These are phyloP conservation scores for Entomobrya multifasciata DNA, from an alignment of 2,888 invertebrate genomes.

Conservation along the genomic window DNA sequence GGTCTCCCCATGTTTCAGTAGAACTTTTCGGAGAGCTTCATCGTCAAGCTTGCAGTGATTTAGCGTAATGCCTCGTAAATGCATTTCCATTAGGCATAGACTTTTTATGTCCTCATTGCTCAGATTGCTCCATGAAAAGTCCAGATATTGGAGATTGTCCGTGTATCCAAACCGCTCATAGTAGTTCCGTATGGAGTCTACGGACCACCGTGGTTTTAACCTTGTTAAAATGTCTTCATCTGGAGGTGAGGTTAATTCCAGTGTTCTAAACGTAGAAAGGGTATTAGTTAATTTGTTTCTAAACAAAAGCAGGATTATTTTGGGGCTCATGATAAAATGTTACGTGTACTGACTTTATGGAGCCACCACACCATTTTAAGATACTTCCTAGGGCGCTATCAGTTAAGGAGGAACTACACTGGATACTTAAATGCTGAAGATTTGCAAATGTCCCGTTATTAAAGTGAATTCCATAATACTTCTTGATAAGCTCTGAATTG, in stretches of 20 bases:
- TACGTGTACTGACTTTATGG: conserved; percentile 69
- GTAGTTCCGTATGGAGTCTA: conserved; percentile 77
- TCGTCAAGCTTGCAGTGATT: conserved; percentile 74
- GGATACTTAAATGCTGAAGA: conserved; percentile 71
- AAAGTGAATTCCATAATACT: conserved; percentile 78
- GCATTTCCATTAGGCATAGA: conserved; percentile 61
- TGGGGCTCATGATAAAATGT: too few species aligned
- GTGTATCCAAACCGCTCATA: conserved; percentile 77
- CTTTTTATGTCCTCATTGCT: conserved; percentile 60
- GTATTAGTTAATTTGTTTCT: too few species aligned
- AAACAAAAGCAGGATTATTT: too few species aligned
- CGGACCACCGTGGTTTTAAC: conserved; percentile 77
- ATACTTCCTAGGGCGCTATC: conserved; percentile 77
- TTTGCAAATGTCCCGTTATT: conserved; percentile 76
- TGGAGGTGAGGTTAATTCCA: conserved; percentile 61
- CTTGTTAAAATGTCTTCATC: conserved; percentile 73
- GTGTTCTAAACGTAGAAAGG: conserved; percentile 40
- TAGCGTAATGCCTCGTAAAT: conserved; percentile 70
- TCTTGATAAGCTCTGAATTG: conserved; percentile 78
- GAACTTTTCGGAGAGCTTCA: conserved; percentile 65
- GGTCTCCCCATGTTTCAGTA: conserved; percentile 70
- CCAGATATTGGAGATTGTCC: conserved; percentile 74
- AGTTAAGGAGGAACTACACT: conserved; percentile 76
- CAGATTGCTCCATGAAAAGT: conserved; percentile 77
- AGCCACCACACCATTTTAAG: conserved; percentile 77